Conservation (phyloP, 2,797 vertebrate genomes). For the Pseudotriccus pelzelni region DNA sequence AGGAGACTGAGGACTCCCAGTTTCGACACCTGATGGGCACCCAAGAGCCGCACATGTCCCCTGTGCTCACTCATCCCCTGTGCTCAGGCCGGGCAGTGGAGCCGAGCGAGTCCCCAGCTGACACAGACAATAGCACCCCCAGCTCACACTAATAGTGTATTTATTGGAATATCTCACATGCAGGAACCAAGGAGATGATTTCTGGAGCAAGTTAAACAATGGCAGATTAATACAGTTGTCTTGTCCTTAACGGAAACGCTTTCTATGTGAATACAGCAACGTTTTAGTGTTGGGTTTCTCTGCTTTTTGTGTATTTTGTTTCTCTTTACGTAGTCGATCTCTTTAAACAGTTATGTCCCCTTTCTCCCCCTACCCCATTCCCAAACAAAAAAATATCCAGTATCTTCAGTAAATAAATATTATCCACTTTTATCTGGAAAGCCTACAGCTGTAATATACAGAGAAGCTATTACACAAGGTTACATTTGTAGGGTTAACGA, state of each 20-base stretch:
- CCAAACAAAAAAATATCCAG: conserved; percentile 61
- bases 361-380: conserved; percentile 49
- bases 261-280: conserved; percentile 41
- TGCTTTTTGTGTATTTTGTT: conserved; percentile 5
- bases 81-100: background rate
- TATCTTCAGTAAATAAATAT: conserved; percentile 73
- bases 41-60: background rate
- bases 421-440: conserved; percentile 60
- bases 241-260: conserved; percentile 20
- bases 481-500: conserved; percentile 4
- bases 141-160: conserved; percentile 76
- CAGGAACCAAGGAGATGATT: conserved; percentile 72
- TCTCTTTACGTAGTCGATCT: conserved; percentile 36
- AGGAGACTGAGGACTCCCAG: background rate
- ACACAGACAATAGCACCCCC: background rate
- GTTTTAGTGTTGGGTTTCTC: conserved; percentile 57
- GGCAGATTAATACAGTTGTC: conserved; percentile 32
- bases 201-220: conserved; percentile 67
- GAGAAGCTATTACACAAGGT: conserved; percentile 54
- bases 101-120: background rate
- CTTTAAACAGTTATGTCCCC: conserved; percentile 47
- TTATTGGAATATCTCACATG: conserved; percentile 87
- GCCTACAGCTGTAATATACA: conserved; percentile 60
- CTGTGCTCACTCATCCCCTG: background rate
- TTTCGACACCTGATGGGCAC: background rate